phyloP scores from a whole-genome alignment of 2,888 invertebrate genomes.

The Polia nebulosa region DNA sequence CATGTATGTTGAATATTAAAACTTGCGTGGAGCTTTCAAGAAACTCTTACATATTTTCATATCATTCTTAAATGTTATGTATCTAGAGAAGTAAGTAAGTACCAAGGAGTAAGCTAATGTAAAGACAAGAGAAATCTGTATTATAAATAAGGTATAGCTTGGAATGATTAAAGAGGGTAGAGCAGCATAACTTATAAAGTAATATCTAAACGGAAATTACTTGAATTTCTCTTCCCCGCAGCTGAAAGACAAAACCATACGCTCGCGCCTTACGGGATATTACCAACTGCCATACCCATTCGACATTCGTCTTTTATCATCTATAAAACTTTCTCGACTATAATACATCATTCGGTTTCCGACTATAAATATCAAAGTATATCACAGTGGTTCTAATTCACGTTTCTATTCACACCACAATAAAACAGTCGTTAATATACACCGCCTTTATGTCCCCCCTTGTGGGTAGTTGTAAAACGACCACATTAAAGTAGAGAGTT shows the following conservation, averaged over 20 bases:
- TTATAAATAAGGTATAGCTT: not conserved
- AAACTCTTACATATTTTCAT: conserved; percentile 8
- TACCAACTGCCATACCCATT: conserved; percentile 16
- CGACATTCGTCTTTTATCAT: conserved; percentile 53
- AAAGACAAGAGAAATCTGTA: not conserved
- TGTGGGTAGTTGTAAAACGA: conserved; percentile 76
- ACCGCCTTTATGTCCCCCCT: conserved; percentile 49
- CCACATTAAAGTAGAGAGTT: conserved; percentile 75
- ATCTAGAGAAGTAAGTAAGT: not conserved
- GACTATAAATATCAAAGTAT: conserved; percentile 68
- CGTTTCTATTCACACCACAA: conserved; percentile 82
- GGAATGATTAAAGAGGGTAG: not conserved
- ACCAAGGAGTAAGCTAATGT: not conserved
- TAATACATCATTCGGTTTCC: conserved; percentile 52
- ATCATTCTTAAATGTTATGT: not conserved
- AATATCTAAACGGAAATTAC: conserved; percentile 28
- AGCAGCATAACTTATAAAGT: conserved; percentile 1
- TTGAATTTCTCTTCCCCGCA: conserved; percentile 28
- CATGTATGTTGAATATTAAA: conserved; percentile 32
- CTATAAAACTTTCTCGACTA: conserved; percentile 55
- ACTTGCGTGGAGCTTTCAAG: not conserved
- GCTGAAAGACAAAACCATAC: conserved; percentile 13
- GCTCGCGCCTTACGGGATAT: conserved; percentile 14
- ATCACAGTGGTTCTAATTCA: conserved; percentile 73
- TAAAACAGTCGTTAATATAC: conserved; percentile 75